Evolutionary conservation across 2,797 vertebrate genomes (phyloP).

Genomic region (Huso huso): DNA sequence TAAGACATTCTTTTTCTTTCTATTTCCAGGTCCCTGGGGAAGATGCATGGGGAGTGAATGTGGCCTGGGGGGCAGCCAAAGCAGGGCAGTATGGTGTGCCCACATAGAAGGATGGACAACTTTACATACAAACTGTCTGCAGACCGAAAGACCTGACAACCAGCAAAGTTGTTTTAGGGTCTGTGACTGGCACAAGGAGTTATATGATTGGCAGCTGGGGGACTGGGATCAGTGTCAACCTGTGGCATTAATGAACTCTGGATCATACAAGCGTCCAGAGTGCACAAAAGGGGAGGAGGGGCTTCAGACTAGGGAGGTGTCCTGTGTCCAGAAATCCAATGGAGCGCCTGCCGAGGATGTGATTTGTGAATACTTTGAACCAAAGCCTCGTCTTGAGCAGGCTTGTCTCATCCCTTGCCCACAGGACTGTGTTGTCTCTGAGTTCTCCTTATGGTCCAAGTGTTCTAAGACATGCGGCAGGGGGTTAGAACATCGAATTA

Average conservation of each 20-base stretch:
- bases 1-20: slow-evolving; percentile 10
- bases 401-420: slow-evolving; percentile 91
- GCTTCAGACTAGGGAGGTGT: slow-evolving; percentile 82
- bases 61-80: slow-evolving; percentile 88
- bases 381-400: slow-evolving; percentile 86
- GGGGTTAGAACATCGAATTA: slow-evolving; percentile 79
- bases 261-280: slow-evolving; percentile 43
- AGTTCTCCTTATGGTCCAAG: slow-evolving; percentile 83
- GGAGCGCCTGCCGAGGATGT: slow-evolving; percentile 67
- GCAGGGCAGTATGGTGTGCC: slow-evolving; percentile 90
- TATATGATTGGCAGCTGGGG: slow-evolving; percentile 86
- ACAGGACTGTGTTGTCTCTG: slow-evolving; percentile 83
- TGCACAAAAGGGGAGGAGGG: slow-evolving; percentile 84
- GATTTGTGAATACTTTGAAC: slow-evolving; percentile 96
- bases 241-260: slow-evolving; percentile 64
- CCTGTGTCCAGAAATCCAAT: slow-evolving; percentile 73
- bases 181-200: slow-evolving; percentile 93
- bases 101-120: slow-evolving; percentile 95
- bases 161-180: slow-evolving; percentile 91
- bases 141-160: slow-evolving; percentile 73
- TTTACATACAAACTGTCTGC: slow-evolving; percentile 84
- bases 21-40: slow-evolving; percentile 82
- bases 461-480: slow-evolving; percentile 88
- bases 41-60: slow-evolving; percentile 97
- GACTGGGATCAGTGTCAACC: slow-evolving; percentile 80